Evolutionary conservation across 1,140 invertebrate genomes (phyloP), one percentile per base, ranked within the genome.

Genomic region (Wasmannia auropunctata): DNA sequence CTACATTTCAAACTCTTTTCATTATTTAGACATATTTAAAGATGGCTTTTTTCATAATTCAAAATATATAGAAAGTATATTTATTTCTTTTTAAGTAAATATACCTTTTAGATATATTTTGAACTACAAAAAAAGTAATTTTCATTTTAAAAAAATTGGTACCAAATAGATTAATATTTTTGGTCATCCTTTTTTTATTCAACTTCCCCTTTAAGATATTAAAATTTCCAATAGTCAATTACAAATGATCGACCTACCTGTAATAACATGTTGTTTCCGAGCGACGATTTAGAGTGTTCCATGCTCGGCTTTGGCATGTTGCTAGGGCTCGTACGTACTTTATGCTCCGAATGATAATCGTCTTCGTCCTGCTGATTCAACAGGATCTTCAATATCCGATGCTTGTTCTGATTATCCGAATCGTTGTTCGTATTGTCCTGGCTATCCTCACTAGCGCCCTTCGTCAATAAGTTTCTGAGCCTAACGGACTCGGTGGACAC

Each of bases 331-430:
- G 91, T 92, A 0, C 91, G 87, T 63, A 93, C 80, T 77, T 94
- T 94, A 74, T 94, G 89, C 28, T 94, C 94, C 3, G 91, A 87
- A 86, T 94, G 93, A 85, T 93, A 95, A 56, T 97, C 97, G 83
- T 98, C 97, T 77, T 98, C 98, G 87, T 98, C 98, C 80, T 97
- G 97, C 91, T 97, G 97, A 93, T 98, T 98, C 58, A 98, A 95
- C 92, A 98, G 94, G 77, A 96, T 97, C 93, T 98, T 98, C 58
- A 98, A 94, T 92, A 98, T 98, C 86, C 94, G 93, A 93, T 97
- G 94, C 72, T 96, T 95, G 83, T 95, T 95, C 60, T 93, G 92
- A 76, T 92, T 93, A 56, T 96, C 91, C 70, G 94, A 79, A 43
- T 94, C 91, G 87, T 95, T 92, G 88, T 92, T 91, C 49, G 90